phyloP scores from a whole-genome alignment of 2,113 vertebrate species.

The Pterophyllum scalare region DNA sequence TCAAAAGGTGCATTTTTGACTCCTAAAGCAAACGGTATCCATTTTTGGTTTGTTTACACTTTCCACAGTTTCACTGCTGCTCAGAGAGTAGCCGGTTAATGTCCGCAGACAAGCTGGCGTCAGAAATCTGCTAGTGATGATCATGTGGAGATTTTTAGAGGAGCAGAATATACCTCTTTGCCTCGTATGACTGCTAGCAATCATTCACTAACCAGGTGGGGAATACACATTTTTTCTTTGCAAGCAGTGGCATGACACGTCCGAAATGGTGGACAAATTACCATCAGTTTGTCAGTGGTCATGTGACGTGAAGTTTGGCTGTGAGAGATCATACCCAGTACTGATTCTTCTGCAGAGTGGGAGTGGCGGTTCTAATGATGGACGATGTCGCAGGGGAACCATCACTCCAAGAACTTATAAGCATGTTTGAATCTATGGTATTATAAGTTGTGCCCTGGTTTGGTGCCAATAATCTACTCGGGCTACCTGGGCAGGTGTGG shows the following conservation, averaged over 20 bases:
- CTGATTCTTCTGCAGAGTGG: slow-evolving; percentile 85
- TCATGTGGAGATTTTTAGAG: not conserved
- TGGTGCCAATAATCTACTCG: slow-evolving; percentile 52
- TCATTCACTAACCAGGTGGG: not conserved
- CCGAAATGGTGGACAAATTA: not conserved
- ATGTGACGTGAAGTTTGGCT: not conserved
- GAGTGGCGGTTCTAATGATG: slow-evolving; percentile 83
- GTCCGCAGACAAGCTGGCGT: not conserved
- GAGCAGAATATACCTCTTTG: not conserved
- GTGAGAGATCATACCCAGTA: slow-evolving; percentile 88
- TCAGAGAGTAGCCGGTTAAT: not conserved
- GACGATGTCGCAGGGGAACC: slow-evolving; percentile 79
- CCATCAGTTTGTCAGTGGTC: not conserved
- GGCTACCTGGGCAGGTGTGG: slow-evolving; percentile 63
- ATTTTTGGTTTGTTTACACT: not conserved
- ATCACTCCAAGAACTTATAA: slow-evolving; percentile 79
- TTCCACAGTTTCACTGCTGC: not conserved
- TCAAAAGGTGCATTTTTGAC: not conserved
- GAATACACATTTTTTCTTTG: not conserved
- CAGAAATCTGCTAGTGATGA: not conserved
- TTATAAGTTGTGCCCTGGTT: slow-evolving; percentile 40
- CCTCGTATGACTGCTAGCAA: too few species aligned
- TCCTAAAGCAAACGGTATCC: too few species aligned
- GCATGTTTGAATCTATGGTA: slow-evolving; percentile 53
- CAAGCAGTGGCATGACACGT: not conserved